A percentile compares a stretch with the other conserved stretches of the same genome.
Evolutionary conservation across 2,888 invertebrate genomes (phyloP).

Genomic region (Acrocera orbiculus): DNA sequence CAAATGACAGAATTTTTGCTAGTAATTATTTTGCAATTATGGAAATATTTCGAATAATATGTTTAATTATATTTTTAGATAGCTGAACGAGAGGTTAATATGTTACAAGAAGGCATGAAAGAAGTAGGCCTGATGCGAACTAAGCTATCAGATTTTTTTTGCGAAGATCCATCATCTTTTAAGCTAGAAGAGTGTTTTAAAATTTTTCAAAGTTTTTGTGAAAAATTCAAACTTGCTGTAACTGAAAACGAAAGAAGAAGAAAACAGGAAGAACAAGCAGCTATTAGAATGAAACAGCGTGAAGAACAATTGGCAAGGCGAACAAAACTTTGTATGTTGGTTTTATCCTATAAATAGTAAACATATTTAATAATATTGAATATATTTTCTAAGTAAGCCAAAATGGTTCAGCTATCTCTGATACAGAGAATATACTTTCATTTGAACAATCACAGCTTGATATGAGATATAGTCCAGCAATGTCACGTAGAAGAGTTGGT

Average conservation of each 20-base stretch:
- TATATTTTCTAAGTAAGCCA: slow-evolving; percentile 37
- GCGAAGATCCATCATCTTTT: slow-evolving; percentile 77
- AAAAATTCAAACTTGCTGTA: slow-evolving; percentile 67
- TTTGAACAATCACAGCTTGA: slow-evolving; percentile 66
- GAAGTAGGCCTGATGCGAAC: slow-evolving; percentile 64
- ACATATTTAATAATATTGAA: not conserved
- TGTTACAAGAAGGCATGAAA: slow-evolving; percentile 60
- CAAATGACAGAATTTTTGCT: slow-evolving; percentile 80
- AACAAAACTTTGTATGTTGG: slow-evolving; percentile 38
- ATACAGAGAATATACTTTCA: slow-evolving; percentile 50
- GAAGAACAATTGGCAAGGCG: slow-evolving; percentile 51
- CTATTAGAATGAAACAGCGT: slow-evolving; percentile 52
- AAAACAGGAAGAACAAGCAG: slow-evolving; percentile 73
- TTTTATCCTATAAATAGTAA: no score
- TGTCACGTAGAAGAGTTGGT: slow-evolving; percentile 46
- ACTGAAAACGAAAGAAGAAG: slow-evolving; percentile 69
- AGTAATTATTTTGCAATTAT: no score
- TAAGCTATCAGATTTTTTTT: slow-evolving; percentile 80
- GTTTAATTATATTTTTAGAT: slow-evolving; percentile 12
- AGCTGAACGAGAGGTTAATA: slow-evolving; percentile 61
- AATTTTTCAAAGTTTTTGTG: slow-evolving; percentile 75
- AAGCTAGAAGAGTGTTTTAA: slow-evolving; percentile 89
- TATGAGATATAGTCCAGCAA: slow-evolving; percentile 50
- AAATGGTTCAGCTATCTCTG: slow-evolving; percentile 53
- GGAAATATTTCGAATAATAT: slow-evolving; percentile 1